A percentile compares a stretch with the other conserved stretches of the same genome.
Conservation (phyloP, 2,888 invertebrate species). For the Drosophila subsilvestris region DNA sequence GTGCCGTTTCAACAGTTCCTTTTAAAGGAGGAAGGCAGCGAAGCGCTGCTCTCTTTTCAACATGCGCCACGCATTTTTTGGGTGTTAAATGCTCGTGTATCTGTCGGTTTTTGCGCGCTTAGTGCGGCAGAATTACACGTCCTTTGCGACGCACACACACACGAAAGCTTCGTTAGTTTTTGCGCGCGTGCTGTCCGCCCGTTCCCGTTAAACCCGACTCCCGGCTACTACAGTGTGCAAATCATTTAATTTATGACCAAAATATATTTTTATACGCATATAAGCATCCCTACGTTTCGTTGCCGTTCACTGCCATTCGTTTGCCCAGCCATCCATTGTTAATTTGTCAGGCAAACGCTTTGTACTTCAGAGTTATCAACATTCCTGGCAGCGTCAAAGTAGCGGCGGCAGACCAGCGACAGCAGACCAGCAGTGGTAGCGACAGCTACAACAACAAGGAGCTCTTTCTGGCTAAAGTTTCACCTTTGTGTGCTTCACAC, state of each 20-base stretch:
- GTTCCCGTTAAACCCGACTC: constrained; percentile 24
- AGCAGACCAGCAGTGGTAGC: constrained; percentile 11
- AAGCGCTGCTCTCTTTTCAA: constrained; percentile 59
- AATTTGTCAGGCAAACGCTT: constrained; percentile 71
- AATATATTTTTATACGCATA: constrained; percentile 72
- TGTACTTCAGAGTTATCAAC: constrained; percentile 67
- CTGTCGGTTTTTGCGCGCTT: constrained; percentile 78
- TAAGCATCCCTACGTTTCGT: constrained; percentile 60
- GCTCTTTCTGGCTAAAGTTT: constrained; percentile 56
- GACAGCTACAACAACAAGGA: constrained; percentile 46
- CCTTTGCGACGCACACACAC: constrained; percentile 33
- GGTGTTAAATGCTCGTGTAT: constrained; percentile 81
- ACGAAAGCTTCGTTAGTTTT: constrained; percentile 70
- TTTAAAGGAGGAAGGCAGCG: constrained; percentile 7
- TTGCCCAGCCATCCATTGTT: constrained; percentile 54
- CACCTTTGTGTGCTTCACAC: constrained; percentile 60
- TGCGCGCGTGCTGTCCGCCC: constrained; percentile 69
- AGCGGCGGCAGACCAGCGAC: constrained; percentile 15
- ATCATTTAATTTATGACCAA: constrained; percentile 79
- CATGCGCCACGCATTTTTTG: constrained; percentile 77
- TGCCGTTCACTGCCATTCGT: constrained; percentile 37
- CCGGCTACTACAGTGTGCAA: constrained; percentile 70
- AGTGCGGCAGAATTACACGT: constrained; percentile 71
- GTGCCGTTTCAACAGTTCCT: background rate
- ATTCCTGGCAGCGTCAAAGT: constrained; percentile 37